These are phyloP conservation scores for Netta rufina DNA, from an alignment of 2,797 vertebrate genomes.

Conservation along the genomic window DNA sequence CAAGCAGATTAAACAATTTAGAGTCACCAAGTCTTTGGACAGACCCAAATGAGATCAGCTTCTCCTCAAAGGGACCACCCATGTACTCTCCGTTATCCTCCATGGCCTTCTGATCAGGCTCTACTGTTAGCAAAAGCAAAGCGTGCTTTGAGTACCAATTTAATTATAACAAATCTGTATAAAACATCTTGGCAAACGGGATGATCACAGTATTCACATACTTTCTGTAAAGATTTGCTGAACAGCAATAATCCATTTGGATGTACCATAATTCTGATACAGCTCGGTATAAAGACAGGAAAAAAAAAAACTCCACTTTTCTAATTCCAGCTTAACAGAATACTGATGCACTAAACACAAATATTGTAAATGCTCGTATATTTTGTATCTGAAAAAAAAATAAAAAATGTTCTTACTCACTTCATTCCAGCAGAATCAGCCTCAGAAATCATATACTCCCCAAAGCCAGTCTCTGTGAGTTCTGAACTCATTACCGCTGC, in stretches of 20 bases:
- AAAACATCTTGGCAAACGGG: background rate
- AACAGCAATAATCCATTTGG: background rate
- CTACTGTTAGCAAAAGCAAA: background rate
- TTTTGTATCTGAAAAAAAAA: background rate
- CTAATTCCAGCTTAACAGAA: background rate
- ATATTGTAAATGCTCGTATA: rapidly evolving
- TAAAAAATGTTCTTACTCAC: background rate
- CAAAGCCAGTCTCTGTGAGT: background rate
- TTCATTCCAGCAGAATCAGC: background rate
- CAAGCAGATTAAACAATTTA: constrained; percentile 67
- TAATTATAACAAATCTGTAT: background rate
- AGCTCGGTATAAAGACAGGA: background rate
- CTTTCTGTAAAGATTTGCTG: background rate
- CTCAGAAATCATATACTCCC: background rate
- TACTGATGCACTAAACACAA: background rate
- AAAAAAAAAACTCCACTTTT: background rate
- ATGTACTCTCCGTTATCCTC: background rate
- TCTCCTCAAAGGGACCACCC: constrained; percentile 6
- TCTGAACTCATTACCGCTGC: background rate
- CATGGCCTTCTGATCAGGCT: background rate
- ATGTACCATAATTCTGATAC: background rate
- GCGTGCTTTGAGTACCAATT: background rate
- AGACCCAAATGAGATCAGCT: constrained; percentile 43
- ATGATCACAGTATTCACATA: background rate
- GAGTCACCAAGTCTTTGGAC: background rate